These are phyloP conservation scores for Lasioglossum morio DNA, from an alignment of 2,888 invertebrate species.

Conservation along the genomic window DNA sequence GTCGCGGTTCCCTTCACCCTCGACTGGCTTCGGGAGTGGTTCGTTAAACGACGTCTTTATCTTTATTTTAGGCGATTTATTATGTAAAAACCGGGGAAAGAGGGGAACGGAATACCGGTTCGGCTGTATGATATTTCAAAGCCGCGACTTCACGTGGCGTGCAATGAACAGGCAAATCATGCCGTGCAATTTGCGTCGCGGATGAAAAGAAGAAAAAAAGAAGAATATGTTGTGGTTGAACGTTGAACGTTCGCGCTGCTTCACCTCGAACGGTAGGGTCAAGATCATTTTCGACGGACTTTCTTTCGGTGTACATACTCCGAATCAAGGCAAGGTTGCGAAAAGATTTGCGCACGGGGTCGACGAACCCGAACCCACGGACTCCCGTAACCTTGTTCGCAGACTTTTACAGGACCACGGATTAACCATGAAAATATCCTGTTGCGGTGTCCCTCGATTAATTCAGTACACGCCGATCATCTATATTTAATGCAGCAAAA, in stretches of 20 bases:
- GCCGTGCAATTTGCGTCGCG: constrained; percentile 6
- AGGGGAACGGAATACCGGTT: not conserved
- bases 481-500: not conserved
- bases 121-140: not conserved
- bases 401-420: constrained; percentile 27
- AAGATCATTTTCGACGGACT: constrained; percentile 39
- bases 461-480: not conserved
- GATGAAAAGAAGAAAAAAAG: not conserved
- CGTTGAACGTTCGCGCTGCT: constrained; percentile 3
- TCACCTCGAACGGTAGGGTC: constrained; percentile 26
- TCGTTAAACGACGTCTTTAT: not conserved
- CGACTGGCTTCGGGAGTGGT: not conserved
- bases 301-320: constrained; percentile 24
- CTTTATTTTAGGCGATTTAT: constrained; percentile 20
- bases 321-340: constrained; percentile 28
- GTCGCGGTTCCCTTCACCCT: constrained; percentile 1
- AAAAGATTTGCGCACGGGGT: constrained; percentile 25
- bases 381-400: constrained; percentile 25
- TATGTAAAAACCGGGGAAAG: not conserved
- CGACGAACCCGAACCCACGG: constrained; percentile 15
- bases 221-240: not conserved
- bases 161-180: not conserved
- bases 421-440: constrained; percentile 21
- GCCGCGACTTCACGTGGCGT: not conserved
- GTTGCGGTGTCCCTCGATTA: not conserved